phyloP scores from a whole-genome alignment of 1,140 invertebrate genomes.

The Lucilia sericata region DNA sequence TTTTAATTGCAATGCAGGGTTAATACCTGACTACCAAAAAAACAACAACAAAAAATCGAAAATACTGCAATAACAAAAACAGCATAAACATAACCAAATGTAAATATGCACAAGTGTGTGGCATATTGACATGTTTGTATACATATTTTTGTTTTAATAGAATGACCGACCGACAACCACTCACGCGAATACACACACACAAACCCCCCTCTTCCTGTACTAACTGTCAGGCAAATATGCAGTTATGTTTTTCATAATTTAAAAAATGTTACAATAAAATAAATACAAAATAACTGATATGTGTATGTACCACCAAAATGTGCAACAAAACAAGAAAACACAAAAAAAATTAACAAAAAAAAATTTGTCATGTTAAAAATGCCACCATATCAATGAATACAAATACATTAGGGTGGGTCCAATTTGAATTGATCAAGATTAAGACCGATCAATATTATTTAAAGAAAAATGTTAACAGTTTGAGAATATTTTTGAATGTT shows the following conservation, averaged over 20 bases:
- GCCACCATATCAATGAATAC: slow-evolving; percentile 10
- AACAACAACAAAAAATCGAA: neutral
- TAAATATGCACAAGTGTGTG: slow-evolving; percentile 12
- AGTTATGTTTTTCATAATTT: neutral
- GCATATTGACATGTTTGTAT: slow-evolving; percentile 26
- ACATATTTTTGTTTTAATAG: slow-evolving; percentile 13
- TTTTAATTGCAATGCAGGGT: slow-evolving; percentile 6
- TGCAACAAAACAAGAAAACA: neutral
- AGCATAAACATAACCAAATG: neutral
- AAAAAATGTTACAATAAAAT: neutral
- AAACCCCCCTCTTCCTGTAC: neutral
- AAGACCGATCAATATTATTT: no score
- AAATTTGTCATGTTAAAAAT: slow-evolving; percentile 37
- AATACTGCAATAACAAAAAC: neutral
- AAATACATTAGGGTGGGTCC: neutral
- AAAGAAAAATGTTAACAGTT: no score
- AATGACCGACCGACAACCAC: neutral
- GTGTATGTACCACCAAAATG: no score
- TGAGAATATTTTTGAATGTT: no score
- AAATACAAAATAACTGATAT: neutral
- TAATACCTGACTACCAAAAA: neutral
- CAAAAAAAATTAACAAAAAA: slow-evolving; percentile 9
- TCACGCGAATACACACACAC: neutral
- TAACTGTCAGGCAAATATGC: slow-evolving; percentile 1
- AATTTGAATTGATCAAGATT: no score